phyloP scores from a whole-genome alignment of 2,113 vertebrate species.

The Neolamprologus sp. region DNA sequence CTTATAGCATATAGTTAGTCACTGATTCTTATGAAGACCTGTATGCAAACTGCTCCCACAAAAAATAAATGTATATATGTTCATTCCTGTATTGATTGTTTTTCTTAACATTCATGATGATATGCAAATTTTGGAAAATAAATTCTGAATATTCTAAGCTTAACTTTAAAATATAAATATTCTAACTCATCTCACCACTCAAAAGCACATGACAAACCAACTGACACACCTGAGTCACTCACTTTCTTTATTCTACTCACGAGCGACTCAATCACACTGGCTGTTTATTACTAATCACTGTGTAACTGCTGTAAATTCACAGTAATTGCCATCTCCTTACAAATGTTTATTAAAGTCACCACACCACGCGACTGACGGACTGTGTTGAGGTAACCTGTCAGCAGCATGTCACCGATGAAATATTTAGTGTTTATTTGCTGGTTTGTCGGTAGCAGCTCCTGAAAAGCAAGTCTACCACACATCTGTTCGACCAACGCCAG shows the following conservation, averaged over 20 bases:
- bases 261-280: fast-evolving
- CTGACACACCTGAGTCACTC: not conserved
- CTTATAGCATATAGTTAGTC: not conserved
- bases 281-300: not conserved
- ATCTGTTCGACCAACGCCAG: fast-evolving
- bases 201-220: not conserved
- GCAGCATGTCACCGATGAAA: fast-evolving
- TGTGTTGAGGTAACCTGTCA: not conserved
- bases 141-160: not conserved
- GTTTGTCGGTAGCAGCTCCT: not conserved
- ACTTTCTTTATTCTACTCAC: not conserved
- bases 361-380: fast-evolving
- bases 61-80: not conserved
- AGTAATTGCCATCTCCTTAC: not conserved
- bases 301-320: not conserved
- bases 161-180: fast-evolving
- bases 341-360: not conserved
- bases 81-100: not conserved
- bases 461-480: not conserved
- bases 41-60: fast-evolving
- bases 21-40: not conserved
- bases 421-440: not conserved
- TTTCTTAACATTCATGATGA: fast-evolving
- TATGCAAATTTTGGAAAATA: not conserved
- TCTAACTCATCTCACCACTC: fast-evolving